A percentile compares a stretch with the other conserved stretches of the same genome.
These are phyloP conservation scores for Solea senegalensis DNA, from an alignment of 2,113 vertebrate species.

Conservation along the genomic window DNA sequence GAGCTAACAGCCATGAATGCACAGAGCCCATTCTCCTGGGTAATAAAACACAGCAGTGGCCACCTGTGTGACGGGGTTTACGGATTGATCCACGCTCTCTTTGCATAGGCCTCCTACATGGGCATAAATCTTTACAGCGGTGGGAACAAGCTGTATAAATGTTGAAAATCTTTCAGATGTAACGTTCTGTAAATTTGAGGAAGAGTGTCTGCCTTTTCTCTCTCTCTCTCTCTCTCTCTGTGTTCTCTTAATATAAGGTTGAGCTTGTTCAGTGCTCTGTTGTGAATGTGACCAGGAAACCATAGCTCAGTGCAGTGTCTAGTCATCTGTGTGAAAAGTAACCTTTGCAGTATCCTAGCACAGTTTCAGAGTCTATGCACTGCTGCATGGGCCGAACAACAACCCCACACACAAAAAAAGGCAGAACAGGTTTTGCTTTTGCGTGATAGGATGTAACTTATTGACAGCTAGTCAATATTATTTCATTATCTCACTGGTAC, in stretches of 20 bases:
- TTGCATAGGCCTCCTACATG: slow-evolving; percentile 19
- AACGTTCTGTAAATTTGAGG: background rate
- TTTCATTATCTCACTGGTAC: background rate
- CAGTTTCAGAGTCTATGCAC: slow-evolving; percentile 7
- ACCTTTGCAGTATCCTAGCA: slow-evolving; percentile 45
- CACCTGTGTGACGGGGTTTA: slow-evolving; percentile 67
- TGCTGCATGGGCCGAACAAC: background rate
- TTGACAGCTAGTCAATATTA: background rate
- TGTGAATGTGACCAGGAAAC: slow-evolving; percentile 39
- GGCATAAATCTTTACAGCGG: slow-evolving; percentile 39
- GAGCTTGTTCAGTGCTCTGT: background rate
- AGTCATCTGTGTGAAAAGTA: slow-evolving; percentile 54
- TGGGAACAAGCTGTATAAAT: slow-evolving; percentile 10
- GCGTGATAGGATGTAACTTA: background rate
- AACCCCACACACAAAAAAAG: background rate
- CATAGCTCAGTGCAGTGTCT: slow-evolving; percentile 24
- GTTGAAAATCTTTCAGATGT: background rate
- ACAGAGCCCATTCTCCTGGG: slow-evolving; percentile 64
- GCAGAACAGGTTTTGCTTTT: background rate
- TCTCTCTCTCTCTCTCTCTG: background rate
- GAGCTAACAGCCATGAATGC: slow-evolving; percentile 65
- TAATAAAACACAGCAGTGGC: slow-evolving; percentile 71
- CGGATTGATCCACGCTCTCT: slow-evolving; percentile 53
- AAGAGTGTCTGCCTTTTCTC: background rate
- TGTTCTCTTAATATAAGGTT: background rate